Conservation (phyloP, 2,888 invertebrate species). For the Tetragonisca angustula region DNA sequence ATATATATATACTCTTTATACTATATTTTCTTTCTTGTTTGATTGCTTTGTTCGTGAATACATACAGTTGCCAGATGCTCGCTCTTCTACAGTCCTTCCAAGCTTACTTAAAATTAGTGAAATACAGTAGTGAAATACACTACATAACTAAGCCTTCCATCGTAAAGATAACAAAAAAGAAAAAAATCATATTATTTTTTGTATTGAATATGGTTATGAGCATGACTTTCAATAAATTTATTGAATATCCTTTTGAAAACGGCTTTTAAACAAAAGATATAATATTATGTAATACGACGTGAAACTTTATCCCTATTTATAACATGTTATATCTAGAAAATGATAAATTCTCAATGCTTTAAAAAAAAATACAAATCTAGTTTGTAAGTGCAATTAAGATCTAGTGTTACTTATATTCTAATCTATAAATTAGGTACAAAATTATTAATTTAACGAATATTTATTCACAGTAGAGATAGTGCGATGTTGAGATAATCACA, state of each 20-base stretch:
- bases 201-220: not conserved
- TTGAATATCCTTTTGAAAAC: not conserved
- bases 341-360: not conserved
- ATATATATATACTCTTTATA: not conserved
- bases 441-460: not conserved
- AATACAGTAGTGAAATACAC: not conserved
- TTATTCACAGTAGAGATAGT: conserved; percentile 45
- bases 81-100: conserved; percentile 41
- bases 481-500: conserved; percentile 32
- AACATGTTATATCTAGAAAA: not conserved
- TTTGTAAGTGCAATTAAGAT: not conserved
- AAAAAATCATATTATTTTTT: not conserved
- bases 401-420: not conserved
- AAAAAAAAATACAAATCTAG: no score
- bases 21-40: not conserved
- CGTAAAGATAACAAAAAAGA: not conserved
- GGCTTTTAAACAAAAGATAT: not conserved
- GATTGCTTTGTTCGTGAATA: not conserved
- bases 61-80: conserved; percentile 16
- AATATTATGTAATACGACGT: not conserved
- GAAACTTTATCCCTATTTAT: not conserved
- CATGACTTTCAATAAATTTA: not conserved
- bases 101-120: conserved; percentile 8
- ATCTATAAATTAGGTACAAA: conserved; percentile 10
- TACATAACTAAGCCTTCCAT: not conserved